Percentiles rank a stretch among this genome's conserved stretches.
phyloP scores from a whole-genome alignment of 2,888 invertebrate species.

The Drosophila birchii region DNA sequence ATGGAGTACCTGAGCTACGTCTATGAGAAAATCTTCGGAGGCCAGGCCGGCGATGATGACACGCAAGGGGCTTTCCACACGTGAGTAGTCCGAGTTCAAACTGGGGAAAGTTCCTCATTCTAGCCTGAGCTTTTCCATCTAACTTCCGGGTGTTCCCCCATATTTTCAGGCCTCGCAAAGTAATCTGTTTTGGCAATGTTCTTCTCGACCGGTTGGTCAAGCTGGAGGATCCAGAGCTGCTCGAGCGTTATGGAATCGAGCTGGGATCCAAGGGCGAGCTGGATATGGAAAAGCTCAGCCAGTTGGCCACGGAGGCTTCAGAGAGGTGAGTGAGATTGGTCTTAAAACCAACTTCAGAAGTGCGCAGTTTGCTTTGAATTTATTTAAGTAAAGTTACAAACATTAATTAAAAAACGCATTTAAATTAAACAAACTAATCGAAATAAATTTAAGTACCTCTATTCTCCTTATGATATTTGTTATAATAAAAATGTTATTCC shows the following conservation, averaged over 20 bases:
- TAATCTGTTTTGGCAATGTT: conserved; percentile 84
- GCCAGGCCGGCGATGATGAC: conserved; percentile 21
- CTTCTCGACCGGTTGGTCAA: conserved; percentile 80
- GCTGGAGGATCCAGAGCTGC: conserved; percentile 72
- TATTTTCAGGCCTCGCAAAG: conserved; percentile 73
- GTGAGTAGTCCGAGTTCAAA: conserved; percentile 52
- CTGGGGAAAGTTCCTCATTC: not conserved
- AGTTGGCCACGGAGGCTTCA: conserved; percentile 70
- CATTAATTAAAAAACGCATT: no score
- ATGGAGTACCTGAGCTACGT: conserved; percentile 74
- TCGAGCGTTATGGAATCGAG: conserved; percentile 74
- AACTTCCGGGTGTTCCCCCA: not conserved
- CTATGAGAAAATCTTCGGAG: conserved; percentile 69
- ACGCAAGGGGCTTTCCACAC: conserved; percentile 45
- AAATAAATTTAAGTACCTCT: no score
- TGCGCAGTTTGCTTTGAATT: not conserved
- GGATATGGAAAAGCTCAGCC: conserved; percentile 70
- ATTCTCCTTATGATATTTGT: not conserved
- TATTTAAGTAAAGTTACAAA: no score
- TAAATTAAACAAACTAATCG: no score
- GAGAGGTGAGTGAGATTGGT: conserved; percentile 63
- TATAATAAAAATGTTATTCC: not conserved
- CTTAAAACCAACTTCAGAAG: not conserved
- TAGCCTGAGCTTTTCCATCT: not conserved
- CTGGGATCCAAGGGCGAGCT: conserved; percentile 82